These are phyloP conservation scores for Pteropus alecto DNA, from an alignment of 2,113 vertebrate genomes.

Conservation along the genomic window DNA sequence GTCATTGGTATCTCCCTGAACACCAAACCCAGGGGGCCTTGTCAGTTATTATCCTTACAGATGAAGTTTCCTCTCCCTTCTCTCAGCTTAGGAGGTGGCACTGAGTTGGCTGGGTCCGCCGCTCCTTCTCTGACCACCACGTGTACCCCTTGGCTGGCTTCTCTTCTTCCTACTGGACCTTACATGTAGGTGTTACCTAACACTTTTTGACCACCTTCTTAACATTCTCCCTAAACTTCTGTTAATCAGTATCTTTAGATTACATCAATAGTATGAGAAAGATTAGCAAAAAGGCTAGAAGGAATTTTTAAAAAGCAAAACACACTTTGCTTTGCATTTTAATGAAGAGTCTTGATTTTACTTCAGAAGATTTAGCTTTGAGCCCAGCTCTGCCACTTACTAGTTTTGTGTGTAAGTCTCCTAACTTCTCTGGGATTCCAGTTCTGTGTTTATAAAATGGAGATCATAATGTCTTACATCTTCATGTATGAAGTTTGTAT, in stretches of 20 bases:
- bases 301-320: background rate
- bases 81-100: background rate
- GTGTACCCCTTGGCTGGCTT: background rate
- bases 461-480: background rate
- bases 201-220: conserved; percentile 20
- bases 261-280: background rate
- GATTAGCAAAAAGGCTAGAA: conserved; percentile 42
- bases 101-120: background rate
- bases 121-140: background rate
- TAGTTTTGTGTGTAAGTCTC: background rate
- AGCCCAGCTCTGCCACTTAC: background rate
- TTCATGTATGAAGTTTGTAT: background rate
- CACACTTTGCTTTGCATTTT: background rate
- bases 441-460: background rate
- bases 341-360: background rate
- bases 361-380: background rate
- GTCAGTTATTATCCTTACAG: background rate
- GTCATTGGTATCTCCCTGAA: background rate
- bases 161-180: background rate
- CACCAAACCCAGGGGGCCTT: background rate
- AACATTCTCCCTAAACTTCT: background rate
- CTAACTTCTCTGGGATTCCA: background rate
- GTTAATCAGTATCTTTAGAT: conserved; percentile 58
- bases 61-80: background rate
- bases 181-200: background rate